Percentiles rank a stretch among this genome's conserved stretches.
Conservation (phyloP, 2,113 vertebrate species). For the Laticauda laticaudata region DNA sequence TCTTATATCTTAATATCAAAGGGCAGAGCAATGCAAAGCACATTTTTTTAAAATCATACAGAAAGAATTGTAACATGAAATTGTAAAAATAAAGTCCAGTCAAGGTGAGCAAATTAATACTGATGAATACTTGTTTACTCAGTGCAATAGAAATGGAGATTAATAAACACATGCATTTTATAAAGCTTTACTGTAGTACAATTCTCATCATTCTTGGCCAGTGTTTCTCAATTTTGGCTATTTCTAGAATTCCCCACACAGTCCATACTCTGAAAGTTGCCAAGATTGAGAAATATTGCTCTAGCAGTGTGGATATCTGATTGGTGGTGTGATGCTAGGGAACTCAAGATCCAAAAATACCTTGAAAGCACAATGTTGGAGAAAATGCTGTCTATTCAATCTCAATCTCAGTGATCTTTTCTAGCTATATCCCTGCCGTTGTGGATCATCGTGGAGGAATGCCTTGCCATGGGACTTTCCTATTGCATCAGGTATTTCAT, state of each 20-base stretch:
- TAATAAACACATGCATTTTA: neutral
- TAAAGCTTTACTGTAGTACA: neutral
- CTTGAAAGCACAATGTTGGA: neutral
- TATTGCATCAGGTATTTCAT: slow-evolving; percentile 88
- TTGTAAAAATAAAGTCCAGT: neutral
- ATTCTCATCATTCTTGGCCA: neutral
- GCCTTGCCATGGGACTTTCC: slow-evolving; percentile 94
- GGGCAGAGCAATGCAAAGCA: neutral
- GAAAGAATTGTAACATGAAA: no score
- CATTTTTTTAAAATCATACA: neutral
- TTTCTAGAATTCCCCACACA: neutral
- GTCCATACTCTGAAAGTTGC: neutral
- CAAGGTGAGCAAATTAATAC: neutral
- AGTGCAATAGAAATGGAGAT: neutral
- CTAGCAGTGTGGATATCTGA: neutral
- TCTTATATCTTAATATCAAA: neutral
- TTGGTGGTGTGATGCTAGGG: neutral
- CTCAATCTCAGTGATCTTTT: slow-evolving; percentile 52
- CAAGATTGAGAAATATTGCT: neutral
- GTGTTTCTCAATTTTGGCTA: neutral
- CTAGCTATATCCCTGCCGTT: slow-evolving; percentile 91
- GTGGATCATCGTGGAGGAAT: slow-evolving; percentile 96
- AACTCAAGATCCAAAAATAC: neutral
- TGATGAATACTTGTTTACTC: neutral
- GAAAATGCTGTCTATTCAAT: neutral